Base-by-base conservation (phyloP, 2,113 vertebrate genomes). In the Pteropus alecto region DNA sequence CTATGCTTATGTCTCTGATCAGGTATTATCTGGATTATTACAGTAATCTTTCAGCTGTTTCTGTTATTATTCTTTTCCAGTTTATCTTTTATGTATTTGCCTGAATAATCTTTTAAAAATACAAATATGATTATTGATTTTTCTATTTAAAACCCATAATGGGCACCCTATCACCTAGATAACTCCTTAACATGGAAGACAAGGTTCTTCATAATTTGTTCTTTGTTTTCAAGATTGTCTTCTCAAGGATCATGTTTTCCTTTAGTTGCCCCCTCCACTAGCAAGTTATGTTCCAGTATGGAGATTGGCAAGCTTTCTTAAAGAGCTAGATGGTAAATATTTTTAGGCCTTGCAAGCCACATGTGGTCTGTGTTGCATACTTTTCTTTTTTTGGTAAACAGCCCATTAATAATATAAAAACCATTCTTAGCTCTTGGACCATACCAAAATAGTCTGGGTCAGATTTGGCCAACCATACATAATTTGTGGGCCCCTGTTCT, bases 381-480 rank as follows among this genome's bases (percentile, higher is more conserved):
- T 92, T 61, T 19, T 79, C 8, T 10, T 73, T 73, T 46, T 26
- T 51, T 51, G 14, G 51, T 54, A 12, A 70, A 85, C 0, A 78
- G 16, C 24, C 8, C 28, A 85, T 92, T 78, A 58, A 58, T 93
- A 94, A 86, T 95, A 19, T 82, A 86, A 90, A 93, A 95, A 35
- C 33, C 73, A 28, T 83, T 90, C 79, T 93, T 83, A 73, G 61
- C 46, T 76, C 58, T 46, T 79, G 87, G 82, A 48, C 33, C 43
- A 22, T 88, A 73, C 28, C 43, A 41, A 85, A 92, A 88, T 71
- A 94, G 87, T 14, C 56, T 54, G 33, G 48, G 46, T 63, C 30
- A 22, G 33, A 71, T 84, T 92, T 84, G 56, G 18, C 63, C n/a
- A 73, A 22, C 51, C 60, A n/a, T 51, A 79, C 60, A 38, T 51